These are phyloP conservation scores for Hippopotamyrus pictus DNA, from an alignment of 2,797 vertebrate genomes.

Conservation along the genomic window DNA sequence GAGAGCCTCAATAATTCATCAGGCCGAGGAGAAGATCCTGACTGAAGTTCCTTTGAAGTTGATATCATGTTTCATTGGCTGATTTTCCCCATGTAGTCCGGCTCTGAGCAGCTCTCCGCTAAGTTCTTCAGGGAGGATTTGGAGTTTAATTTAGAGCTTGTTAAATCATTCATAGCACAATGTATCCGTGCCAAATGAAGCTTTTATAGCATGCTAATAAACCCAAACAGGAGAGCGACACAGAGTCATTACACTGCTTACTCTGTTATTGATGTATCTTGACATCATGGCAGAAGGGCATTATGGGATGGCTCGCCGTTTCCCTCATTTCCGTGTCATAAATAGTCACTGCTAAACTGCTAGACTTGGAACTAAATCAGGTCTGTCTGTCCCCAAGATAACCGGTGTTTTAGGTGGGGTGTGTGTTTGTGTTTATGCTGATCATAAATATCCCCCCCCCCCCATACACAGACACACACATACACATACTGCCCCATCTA, in stretches of 20 bases:
- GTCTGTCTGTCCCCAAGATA: neutral
- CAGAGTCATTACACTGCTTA: constrained; percentile 31
- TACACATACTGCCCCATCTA: neutral
- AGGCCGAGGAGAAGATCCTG: constrained; percentile 67
- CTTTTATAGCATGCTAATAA: constrained; percentile 53
- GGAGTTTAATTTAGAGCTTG: constrained; percentile 54
- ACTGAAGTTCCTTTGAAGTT: constrained; percentile 75
- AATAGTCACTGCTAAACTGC: neutral
- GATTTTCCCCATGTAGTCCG: constrained; percentile 41
- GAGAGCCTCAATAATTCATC: constrained; percentile 72
- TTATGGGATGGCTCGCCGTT: neutral
- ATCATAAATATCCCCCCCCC: constrained; percentile 10
- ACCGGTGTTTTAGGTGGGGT: neutral
- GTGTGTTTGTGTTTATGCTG: constrained; percentile 17
- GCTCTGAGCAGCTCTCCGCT: constrained; percentile 39
- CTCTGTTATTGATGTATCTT: constrained; percentile 4
- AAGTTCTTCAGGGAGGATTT: constrained; percentile 34
- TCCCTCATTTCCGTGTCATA: neutral
- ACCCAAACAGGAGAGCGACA: constrained; percentile 30
- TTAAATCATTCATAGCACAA: constrained; percentile 60
- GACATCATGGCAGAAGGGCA: neutral
- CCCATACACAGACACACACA: neutral
- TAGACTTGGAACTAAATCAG: neutral
- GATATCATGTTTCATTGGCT: constrained; percentile 60
- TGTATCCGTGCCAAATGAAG: constrained; percentile 55